phyloP scores from a whole-genome alignment of 2,113 vertebrate species.

The Jaculus jaculus region DNA sequence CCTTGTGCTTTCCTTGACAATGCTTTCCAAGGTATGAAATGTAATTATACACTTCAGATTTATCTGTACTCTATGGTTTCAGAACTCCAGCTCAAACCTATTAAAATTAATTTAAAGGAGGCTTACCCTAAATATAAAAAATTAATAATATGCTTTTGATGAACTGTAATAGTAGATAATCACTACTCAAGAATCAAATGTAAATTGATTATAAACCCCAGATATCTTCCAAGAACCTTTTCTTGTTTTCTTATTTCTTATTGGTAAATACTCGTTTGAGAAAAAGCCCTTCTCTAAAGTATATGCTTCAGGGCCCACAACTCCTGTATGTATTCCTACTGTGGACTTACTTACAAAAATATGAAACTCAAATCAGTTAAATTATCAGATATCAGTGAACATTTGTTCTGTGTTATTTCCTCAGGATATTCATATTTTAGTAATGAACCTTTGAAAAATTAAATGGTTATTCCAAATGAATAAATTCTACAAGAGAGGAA shows the following conservation, averaged over 20 bases:
- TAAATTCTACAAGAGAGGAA: background rate
- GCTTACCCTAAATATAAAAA: background rate
- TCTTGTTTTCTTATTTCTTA: background rate
- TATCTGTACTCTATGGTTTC: background rate
- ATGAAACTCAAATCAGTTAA: conserved; percentile 28
- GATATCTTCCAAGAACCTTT: background rate
- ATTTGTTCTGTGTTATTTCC: background rate
- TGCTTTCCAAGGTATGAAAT: conserved; percentile 8
- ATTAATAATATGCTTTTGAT: conserved; percentile 1
- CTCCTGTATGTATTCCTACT: background rate
- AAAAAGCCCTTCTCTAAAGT: background rate
- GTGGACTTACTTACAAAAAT: background rate
- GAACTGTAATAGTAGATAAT: background rate
- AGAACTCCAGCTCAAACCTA: background rate
- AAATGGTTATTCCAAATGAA: conserved; percentile 6
- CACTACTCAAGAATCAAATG: background rate
- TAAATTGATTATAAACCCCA: background rate
- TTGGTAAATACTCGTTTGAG: background rate
- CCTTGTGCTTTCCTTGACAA: background rate
- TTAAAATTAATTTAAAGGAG: background rate
- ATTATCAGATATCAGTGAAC: conserved; percentile 18
- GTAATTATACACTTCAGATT: background rate
- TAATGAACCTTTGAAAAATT: conserved; percentile 6
- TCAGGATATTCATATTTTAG: conserved; percentile 25
- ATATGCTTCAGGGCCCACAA: background rate